Percentiles rank a stretch among this genome's conserved stretches.
Evolutionary conservation across 2,888 invertebrate genomes (phyloP).

Genomic region (Falcaria lacertinaria): DNA sequence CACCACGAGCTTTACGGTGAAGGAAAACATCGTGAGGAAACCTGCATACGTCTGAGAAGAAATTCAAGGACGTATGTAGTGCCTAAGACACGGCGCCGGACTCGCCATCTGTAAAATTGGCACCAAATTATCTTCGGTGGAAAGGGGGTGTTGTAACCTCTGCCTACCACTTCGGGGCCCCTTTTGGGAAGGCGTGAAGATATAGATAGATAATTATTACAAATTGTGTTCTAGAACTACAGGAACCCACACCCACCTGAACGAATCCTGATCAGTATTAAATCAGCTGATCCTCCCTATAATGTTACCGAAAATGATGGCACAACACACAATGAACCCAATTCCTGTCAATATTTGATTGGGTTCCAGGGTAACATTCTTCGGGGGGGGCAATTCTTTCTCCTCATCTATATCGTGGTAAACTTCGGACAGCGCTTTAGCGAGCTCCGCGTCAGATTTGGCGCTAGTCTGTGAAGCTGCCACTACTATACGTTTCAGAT

Average conservation of each 20-base stretch:
- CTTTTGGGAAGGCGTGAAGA: too few relatives aligned
- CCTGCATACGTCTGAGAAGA: too few relatives aligned
- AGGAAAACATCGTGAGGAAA: too few relatives aligned
- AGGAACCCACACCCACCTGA: neutral
- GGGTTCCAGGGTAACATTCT: constrained; percentile 40
- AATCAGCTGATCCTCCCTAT: constrained; percentile 63
- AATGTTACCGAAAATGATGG: constrained; percentile 56
- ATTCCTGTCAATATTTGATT: constrained; percentile 60
- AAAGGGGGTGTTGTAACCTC: too few relatives aligned
- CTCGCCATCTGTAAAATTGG: too few relatives aligned
- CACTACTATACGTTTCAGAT: constrained; percentile 52
- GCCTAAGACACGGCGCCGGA: too few relatives aligned
- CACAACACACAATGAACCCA: constrained; percentile 54
- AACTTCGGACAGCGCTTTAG: constrained; percentile 56
- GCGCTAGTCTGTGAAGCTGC: constrained; percentile 57
- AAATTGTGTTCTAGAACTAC: neutral
- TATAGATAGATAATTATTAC: neutral
- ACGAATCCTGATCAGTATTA: constrained; percentile 1
- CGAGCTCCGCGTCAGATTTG: constrained; percentile 61
- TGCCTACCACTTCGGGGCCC: too few relatives aligned
- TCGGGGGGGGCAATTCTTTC: constrained; percentile 20
- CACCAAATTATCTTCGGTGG: too few relatives aligned
- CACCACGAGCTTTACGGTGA: too few relatives aligned
- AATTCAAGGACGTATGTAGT: too few relatives aligned
- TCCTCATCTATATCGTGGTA: constrained; percentile 64